phyloP scores from a whole-genome alignment of 2,113 vertebrate genomes.

The Anser brachyrhynchus region DNA sequence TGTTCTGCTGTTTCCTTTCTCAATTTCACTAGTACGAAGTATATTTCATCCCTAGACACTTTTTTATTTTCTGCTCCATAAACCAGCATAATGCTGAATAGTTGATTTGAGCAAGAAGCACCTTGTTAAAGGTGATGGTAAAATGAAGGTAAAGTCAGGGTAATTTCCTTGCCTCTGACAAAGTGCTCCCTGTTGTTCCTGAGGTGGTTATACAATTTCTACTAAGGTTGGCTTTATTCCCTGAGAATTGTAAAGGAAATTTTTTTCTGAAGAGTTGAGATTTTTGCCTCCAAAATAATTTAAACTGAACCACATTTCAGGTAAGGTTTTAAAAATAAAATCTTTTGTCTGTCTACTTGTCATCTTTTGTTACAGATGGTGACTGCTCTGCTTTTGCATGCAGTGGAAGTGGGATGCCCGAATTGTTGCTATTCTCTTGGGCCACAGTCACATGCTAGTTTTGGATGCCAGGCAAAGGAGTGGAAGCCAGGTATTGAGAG shows the following conservation, averaged over 20 bases:
- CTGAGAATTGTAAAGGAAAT: background rate
- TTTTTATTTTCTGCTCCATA: slow-evolving; percentile 12
- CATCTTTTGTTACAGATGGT: background rate
- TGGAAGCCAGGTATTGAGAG: background rate
- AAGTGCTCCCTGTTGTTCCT: background rate
- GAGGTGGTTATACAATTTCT: background rate
- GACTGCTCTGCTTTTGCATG: background rate
- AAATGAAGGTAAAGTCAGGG: background rate
- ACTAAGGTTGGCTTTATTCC: background rate
- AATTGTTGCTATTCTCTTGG: background rate
- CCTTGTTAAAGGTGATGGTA: slow-evolving; percentile 7
- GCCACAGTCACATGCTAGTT: fast-evolving
- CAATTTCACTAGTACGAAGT: background rate
- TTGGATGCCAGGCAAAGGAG: background rate
- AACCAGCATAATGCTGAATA: background rate
- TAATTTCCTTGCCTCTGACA: background rate
- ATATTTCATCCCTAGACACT: background rate
- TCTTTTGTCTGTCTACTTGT: background rate
- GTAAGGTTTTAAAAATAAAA: background rate
- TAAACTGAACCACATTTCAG: background rate
- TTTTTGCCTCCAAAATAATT: background rate
- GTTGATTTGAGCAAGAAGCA: background rate
- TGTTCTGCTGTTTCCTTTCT: background rate
- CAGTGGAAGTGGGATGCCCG: background rate
- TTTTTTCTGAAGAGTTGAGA: background rate